phyloP scores from a whole-genome alignment of 2,888 invertebrate species.

The Uloborus plumipes region DNA sequence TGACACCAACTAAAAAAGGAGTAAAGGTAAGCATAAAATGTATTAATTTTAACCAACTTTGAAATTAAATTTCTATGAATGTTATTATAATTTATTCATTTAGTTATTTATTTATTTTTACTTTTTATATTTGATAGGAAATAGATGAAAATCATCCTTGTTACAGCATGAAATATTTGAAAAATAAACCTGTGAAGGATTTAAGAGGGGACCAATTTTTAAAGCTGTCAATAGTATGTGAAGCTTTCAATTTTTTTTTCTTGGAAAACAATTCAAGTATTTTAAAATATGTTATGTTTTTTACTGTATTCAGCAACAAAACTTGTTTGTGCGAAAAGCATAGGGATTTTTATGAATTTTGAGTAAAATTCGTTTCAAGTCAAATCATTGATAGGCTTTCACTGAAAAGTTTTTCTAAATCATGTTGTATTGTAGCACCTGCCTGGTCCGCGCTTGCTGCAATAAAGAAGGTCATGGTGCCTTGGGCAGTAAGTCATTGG shows the following conservation, averaged over 20 bases:
- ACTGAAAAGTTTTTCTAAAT: too few species aligned
- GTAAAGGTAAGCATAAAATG: slow-evolving; percentile 75
- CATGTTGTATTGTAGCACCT: too few species aligned
- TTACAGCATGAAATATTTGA: slow-evolving; percentile 89
- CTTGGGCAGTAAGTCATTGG: too few species aligned
- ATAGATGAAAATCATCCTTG: slow-evolving; percentile 95
- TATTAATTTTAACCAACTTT: not conserved
- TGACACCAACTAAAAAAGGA: slow-evolving; percentile 90
- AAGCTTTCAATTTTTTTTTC: not conserved
- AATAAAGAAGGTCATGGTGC: too few species aligned
- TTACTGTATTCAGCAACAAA: too few species aligned
- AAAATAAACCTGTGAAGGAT: slow-evolving; percentile 91
- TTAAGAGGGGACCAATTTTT: slow-evolving; percentile 91
- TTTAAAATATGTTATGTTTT: not conserved
- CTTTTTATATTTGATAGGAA: slow-evolving; percentile 75
- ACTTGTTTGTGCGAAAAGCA: too few species aligned
- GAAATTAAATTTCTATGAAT: not conserved
- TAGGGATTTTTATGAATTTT: too few species aligned
- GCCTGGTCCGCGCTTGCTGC: too few species aligned
- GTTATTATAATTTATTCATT: not conserved
- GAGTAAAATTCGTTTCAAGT: too few species aligned
- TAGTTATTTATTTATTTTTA: not conserved
- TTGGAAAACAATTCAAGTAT: not conserved
- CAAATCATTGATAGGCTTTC: too few species aligned
- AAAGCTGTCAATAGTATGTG: slow-evolving; percentile 84